Evolutionary conservation across 2,797 vertebrate species (phyloP).

Genomic region (Neopelma chrysocephalum): DNA sequence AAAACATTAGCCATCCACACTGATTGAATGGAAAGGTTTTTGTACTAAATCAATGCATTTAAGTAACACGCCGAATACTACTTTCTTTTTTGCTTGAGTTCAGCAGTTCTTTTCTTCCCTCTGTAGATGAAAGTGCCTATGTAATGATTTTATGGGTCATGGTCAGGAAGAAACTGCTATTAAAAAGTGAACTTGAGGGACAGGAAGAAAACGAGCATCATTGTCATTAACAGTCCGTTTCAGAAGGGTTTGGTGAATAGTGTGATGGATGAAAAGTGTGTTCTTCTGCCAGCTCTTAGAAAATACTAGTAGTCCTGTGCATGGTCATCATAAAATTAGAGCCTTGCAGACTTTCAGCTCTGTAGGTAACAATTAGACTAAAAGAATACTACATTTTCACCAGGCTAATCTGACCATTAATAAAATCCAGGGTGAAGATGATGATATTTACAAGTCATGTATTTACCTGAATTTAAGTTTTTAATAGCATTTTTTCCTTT

Average conservation of each 20-base stretch:
- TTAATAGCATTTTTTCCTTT: conserved; percentile 8
- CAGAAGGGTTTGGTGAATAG: conserved; percentile 38
- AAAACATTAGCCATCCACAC: conserved; percentile 65
- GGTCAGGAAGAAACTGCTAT: conserved; percentile 65
- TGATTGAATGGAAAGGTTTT: conserved; percentile 66
- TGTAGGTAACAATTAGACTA: background rate
- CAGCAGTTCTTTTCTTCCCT: conserved; percentile 60
- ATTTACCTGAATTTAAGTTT: conserved; percentile 3
- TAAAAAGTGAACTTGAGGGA: conserved; percentile 66
- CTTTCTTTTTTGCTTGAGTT: conserved; percentile 65
- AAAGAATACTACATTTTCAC: background rate
- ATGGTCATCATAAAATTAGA: conserved; percentile 24
- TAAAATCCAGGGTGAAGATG: background rate
- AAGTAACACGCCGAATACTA: conserved; percentile 52
- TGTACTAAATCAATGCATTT: conserved; percentile 68
- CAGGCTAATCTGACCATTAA: background rate
- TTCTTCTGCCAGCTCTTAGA: background rate
- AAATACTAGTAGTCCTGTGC: background rate
- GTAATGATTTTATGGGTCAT: conserved; percentile 70
- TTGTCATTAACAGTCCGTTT: conserved; percentile 47
- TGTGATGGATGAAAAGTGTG: conserved; percentile 27
- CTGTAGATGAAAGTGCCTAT: conserved; percentile 61
- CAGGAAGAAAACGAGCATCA: conserved; percentile 60
- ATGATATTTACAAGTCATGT: background rate
- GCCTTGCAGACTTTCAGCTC: background rate